Evolutionary conservation across 92 coral and sea anemone species (phyloP), one percentile per base, ranked within the genome.

Genomic region (Parazoanthus swiftii): DNA sequence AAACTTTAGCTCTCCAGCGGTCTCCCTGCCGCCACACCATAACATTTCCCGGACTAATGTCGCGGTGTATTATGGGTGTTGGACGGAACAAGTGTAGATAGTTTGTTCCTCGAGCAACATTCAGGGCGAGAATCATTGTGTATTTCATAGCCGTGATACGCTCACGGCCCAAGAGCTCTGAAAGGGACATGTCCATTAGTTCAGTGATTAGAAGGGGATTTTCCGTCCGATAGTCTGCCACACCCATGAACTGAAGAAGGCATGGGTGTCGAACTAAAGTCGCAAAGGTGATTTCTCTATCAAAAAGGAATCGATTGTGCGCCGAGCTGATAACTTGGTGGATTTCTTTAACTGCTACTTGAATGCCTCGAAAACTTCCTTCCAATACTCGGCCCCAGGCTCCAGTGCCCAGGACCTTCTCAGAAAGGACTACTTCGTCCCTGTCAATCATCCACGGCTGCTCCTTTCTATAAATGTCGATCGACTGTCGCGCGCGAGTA

Each of bases 1-100:
- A 94, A 82, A 96, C 89, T 78, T 96, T 96, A 7, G 95, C 98
- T 54, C 98, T 91, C 95, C 98, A 94, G 76, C 89, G 87, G 88
- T 92, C 93, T 37, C 98, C 96, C 68, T 94, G 94, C 18, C 92
- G 93, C 98, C 98, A 96, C 44, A 96, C 93, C 98, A 96, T 95
- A 43, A 91, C 89, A 73, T 95, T 95, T 0, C 98, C 98, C 35
- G 95, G 93, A 76, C 92, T 95, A 48, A 96, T 87, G 89, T 96
- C 98, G 81, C 98, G 98, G 76, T 96, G 98, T 23, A 96, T 89
- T 79, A 96, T 96, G 81, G 98, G 93, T 59, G 76, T 86, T 15
- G 98, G 98, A 21, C 94, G 92, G 51, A 95, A 95, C 80, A 95
- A 90, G 85, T 95, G 98, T 20, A 95, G 82, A 48, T 95, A 95